Evolutionary conservation across 2,797 vertebrate genomes (phyloP), one percentile per base, ranked within the genome.

Genomic region (Chelmon rostratus): DNA sequence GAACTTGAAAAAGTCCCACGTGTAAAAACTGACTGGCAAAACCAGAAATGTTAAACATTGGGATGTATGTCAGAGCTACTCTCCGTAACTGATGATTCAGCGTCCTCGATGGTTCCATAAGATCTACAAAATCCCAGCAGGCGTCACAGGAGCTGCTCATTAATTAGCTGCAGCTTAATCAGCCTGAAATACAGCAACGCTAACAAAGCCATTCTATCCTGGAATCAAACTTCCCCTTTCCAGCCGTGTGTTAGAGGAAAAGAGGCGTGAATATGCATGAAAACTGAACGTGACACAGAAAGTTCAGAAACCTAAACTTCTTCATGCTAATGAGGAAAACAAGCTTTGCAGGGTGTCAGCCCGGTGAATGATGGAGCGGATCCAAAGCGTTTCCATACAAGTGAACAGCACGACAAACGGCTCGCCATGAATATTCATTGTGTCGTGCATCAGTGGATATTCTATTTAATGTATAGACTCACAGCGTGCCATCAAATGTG

Each of bases 351-450:
- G 70, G 69, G 65, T 40, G 71, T 74, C 76, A 53, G 31, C 58
- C 18, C 28, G 80, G 59, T 35, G 65, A 54, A 59, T 68, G 83
- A 82, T 79, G 76, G 81, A 83, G 70, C 46, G 35, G 73, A 71
- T 62, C 42, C 83, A 68, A 7, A 73, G n/a, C 25, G 75, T 65
- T 61, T 71, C 56, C 38, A 58, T 56, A 62, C 64, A 52, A 69
- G 28, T 28, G 25, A 79, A 50, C 69, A 75, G 65, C 40, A 16
- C 31, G 72, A 65, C 54, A 57, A 31, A 64, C 47, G 50, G 67
- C 31, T 49, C 77, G 3, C 11, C 23, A 68, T 84, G 75, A 81
- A 86, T 82, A 80, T 80, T 85, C 76, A 83, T 73, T 25, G 79
- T 65, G 44, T 6, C 47, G 19, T 66, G 56, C 58, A 68, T 63